Evolutionary conservation across 64 coral and sea anemone genomes (phyloP).

Genomic region (Pocillopora damicornis): DNA sequence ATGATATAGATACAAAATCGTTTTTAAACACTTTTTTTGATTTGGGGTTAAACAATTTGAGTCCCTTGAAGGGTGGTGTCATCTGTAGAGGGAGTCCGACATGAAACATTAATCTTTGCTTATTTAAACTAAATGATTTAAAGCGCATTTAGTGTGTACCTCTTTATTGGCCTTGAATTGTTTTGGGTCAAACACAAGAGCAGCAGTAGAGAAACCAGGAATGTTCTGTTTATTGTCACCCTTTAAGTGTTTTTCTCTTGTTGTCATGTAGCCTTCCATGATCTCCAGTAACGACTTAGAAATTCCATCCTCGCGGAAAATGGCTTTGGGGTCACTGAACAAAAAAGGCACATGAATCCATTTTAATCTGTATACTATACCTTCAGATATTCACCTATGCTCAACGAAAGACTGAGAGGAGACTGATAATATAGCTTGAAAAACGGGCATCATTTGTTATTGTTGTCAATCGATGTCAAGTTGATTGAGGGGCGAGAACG

Average conservation of each 20-base stretch:
- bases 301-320: conserved; percentile 71
- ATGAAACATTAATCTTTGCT: background rate
- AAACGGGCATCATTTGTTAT: too few relatives aligned
- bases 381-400: too few relatives aligned
- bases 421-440: too few relatives aligned
- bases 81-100: too few relatives aligned
- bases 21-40: too few relatives aligned
- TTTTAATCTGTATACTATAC: too few relatives aligned
- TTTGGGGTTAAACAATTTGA: too few relatives aligned
- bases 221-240: background rate
- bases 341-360: background rate
- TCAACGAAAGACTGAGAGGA: too few relatives aligned
- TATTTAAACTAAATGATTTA: background rate
- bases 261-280: conserved; percentile 85
- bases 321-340: conserved; percentile 63
- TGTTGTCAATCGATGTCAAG: too few relatives aligned
- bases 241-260: conserved; percentile 45
- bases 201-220: conserved; percentile 17
- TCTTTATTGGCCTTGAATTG: conserved; percentile 82
- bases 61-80: too few relatives aligned
- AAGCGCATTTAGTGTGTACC: conserved; percentile 10
- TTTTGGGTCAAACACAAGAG: conserved; percentile 56
- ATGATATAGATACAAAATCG: too few relatives aligned
- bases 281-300: conserved; percentile 82
- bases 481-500: too few relatives aligned